Evolutionary conservation across 2,113 vertebrate genomes (phyloP).

Genomic region (Atractosteus spatula): DNA sequence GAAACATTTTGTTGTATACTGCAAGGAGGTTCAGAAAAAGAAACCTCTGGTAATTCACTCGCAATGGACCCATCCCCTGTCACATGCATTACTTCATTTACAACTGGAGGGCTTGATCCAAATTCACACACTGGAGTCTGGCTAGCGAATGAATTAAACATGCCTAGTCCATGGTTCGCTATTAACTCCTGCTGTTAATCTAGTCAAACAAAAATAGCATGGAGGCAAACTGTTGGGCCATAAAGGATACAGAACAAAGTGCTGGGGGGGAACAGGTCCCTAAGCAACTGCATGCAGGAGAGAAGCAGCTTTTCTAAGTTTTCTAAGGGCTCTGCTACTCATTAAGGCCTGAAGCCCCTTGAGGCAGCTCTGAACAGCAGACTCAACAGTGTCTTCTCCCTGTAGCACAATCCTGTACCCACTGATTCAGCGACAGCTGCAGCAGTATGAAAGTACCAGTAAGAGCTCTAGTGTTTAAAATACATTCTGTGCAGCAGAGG

Average conservation of each 20-base stretch:
- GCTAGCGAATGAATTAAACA: neutral
- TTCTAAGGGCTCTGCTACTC: neutral
- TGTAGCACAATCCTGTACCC: neutral
- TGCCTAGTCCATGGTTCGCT: neutral
- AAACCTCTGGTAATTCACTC: no score
- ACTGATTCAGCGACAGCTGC: neutral
- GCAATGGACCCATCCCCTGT: no score
- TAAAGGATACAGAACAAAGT: neutral
- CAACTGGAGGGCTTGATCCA: neutral
- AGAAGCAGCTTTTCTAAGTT: neutral
- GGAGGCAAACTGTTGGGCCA: neutral
- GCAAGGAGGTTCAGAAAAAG: no score
- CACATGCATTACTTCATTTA: no score
- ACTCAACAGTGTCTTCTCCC: neutral
- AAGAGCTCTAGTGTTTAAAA: neutral
- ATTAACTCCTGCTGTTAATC: conserved; percentile 1
- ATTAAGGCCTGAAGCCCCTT: neutral
- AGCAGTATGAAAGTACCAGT: neutral
- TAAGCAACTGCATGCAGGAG: neutral
- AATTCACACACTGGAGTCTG: neutral
- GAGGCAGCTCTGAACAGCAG: no score
- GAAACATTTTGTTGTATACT: no score
- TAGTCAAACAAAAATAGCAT: neutral
- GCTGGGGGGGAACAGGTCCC: no score
- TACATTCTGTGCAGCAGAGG: neutral